Evolutionary conservation across 2,888 invertebrate genomes (phyloP).

Genomic region (Poecilus cupreus): DNA sequence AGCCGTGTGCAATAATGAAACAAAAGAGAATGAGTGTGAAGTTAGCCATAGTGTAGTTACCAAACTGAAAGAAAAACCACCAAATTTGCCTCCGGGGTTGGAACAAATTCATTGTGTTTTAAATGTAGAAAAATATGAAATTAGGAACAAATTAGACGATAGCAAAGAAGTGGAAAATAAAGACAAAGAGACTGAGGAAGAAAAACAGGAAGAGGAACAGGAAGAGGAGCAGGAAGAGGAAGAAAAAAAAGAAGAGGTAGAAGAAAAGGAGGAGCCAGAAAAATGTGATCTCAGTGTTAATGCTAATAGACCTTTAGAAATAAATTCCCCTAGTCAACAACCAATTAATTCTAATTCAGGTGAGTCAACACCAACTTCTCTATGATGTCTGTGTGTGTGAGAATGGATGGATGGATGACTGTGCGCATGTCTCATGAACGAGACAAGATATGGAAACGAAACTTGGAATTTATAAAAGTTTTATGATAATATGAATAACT

Average conservation of each 20-base stretch:
- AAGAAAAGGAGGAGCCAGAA: constrained; percentile 24
- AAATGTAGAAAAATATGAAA: constrained; percentile 53
- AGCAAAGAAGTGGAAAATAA: constrained; percentile 59
- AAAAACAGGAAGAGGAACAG: constrained; percentile 2
- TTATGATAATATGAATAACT: no score
- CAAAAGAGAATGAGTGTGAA: constrained; percentile 59
- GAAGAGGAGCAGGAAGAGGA: constrained; percentile 31
- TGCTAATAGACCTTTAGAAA: constrained; percentile 30
- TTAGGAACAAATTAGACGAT: constrained; percentile 51
- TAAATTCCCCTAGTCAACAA: constrained; percentile 22
- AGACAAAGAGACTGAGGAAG: constrained; percentile 59
- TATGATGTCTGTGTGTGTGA: no score
- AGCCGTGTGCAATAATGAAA: constrained; percentile 57
- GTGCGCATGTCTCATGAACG: no score
- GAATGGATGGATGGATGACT: no score
- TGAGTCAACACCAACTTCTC: no score
- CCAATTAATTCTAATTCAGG: constrained; percentile 20
- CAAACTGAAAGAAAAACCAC: background rate
- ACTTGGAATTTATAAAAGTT: no score
- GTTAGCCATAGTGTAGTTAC: constrained; percentile 26
- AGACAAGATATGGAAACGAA: no score
- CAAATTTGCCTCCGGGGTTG: background rate
- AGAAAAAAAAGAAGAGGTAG: background rate
- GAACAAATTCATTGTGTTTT: constrained; percentile 46
- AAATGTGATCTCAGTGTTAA: constrained; percentile 45